Conservation (phyloP, 2,797 vertebrate genomes). For the Pseudochirops cupreus region DNA sequence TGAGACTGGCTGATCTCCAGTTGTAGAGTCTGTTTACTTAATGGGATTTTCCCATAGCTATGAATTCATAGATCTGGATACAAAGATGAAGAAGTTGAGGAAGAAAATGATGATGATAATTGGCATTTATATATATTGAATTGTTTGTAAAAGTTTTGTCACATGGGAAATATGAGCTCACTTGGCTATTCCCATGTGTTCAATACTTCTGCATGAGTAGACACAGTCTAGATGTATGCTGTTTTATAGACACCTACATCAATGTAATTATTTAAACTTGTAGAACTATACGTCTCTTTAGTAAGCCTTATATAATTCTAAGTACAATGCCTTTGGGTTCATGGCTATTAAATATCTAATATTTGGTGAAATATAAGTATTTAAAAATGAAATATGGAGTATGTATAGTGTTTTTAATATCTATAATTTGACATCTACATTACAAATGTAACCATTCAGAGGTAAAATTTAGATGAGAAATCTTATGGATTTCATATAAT, state of each 20-base stretch:
- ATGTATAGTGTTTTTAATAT: background rate
- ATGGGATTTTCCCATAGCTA: background rate
- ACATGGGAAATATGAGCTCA: background rate
- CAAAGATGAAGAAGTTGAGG: background rate
- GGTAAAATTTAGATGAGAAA: background rate
- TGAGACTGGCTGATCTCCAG: background rate
- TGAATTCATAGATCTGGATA: background rate
- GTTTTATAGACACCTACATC: background rate
- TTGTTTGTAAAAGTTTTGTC: background rate
- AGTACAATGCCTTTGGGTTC: background rate
- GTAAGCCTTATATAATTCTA: slow-evolving; percentile 1
- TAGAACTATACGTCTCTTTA: background rate
- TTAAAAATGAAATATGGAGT: background rate
- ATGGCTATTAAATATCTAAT: background rate
- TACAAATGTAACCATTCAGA: background rate
- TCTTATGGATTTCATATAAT: background rate
- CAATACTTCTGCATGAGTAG: background rate
- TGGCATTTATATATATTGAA: background rate
- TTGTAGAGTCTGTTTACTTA: background rate
- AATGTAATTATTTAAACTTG: background rate
- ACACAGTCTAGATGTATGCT: background rate
- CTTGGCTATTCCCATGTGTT: background rate
- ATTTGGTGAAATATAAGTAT: slow-evolving; percentile 25
- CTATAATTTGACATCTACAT: background rate
- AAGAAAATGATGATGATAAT: background rate